phyloP scores from a whole-genome alignment of 2,888 invertebrate genomes.

The Xylocampa areola region DNA sequence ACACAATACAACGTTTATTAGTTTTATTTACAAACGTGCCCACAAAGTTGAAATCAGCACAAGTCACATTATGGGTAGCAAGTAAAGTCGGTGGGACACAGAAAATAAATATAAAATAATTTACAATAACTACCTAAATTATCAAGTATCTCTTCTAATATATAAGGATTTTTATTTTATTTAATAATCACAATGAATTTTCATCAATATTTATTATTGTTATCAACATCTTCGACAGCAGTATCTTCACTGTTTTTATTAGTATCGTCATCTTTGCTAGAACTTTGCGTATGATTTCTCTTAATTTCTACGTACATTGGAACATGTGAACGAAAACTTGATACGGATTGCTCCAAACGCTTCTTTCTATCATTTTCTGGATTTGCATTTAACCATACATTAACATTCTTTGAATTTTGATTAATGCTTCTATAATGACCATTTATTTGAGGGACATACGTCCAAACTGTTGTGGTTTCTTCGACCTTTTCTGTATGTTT shows the following conservation, averaged over 20 bases:
- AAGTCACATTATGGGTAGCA: slow-evolving; percentile 40
- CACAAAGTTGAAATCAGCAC: slow-evolving; percentile 52
- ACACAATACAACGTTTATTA: slow-evolving; percentile 14
- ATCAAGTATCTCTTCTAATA: slow-evolving; percentile 18
- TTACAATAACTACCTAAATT: slow-evolving; percentile 37
- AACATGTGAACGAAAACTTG: slow-evolving; percentile 70
- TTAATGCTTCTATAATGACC: slow-evolving; percentile 81
- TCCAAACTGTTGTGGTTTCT: slow-evolving; percentile 64
- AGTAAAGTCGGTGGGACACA: slow-evolving; percentile 64
- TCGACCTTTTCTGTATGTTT: slow-evolving; percentile 46
- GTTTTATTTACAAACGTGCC: slow-evolving; percentile 65
- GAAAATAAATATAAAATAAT: slow-evolving; percentile 38
- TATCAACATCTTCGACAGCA: slow-evolving; percentile 2
- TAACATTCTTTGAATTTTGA: slow-evolving; percentile 68
- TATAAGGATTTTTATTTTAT: slow-evolving; percentile 16
- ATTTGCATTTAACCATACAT: slow-evolving; percentile 62
- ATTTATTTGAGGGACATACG: slow-evolving; percentile 82
- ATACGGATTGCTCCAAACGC: slow-evolving; percentile 72
- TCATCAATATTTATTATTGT: slow-evolving; percentile 19
- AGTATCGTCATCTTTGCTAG: slow-evolving; percentile 30
- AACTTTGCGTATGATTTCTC: slow-evolving; percentile 70
- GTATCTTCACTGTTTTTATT: slow-evolving; percentile 4
- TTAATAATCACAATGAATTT: slow-evolving; percentile 43
- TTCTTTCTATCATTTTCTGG: slow-evolving; percentile 75
- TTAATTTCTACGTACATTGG: slow-evolving; percentile 82